Base-by-base conservation (phyloP, 2,797 vertebrate genomes). In the Poecilia gillii region DNA sequence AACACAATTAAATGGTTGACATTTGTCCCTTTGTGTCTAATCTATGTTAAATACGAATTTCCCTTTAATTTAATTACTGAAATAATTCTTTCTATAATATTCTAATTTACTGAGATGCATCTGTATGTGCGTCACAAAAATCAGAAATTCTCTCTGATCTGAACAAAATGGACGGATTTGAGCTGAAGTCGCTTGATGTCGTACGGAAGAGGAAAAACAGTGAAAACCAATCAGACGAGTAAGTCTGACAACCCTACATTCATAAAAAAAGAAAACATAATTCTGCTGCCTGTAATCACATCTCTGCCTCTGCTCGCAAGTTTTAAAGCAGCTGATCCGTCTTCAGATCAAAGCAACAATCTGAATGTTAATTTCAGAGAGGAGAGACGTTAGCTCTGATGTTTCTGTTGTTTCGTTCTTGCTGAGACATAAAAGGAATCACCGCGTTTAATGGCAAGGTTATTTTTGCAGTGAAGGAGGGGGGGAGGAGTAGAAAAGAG, bases 281-380 rank as follows among this genome's bases (percentile, higher is more conserved):
- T 79, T 75, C 71, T 46, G 57, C 77, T 87, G 80, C 83, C 47
- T 76, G 77, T 84, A 77, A 85, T 85, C 74, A 77, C 86, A 86
- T 83, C 31, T 78, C 64, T 75, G 87, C 88, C 68, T 89, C 74
- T 77, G 72, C 57, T 73, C 55, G 88, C 80, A 89, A 84, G 87
- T 82, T 77, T 76, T 77, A 72, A 82, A 81, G 80, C 75, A 85
- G 85, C 84, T 82, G 87, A 76, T 71, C 76, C 0, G 0, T 66
- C 41, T 79, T 86, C 59, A 85, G 80, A 91, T 93, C 80, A 89
- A 82, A 88, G 72, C 84, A 75, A 72, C 64, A 57, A 77, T 75
- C 74, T 64, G 74, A 78, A 83, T 77, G 87, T 92, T 92, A 83
- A 91, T 87, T 82, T 86, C 68, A 85, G 86, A 86, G 86, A 87